Conservation (phyloP, 92 coral and sea anemone species). For the Anthopleura xanthogrammica region DNA sequence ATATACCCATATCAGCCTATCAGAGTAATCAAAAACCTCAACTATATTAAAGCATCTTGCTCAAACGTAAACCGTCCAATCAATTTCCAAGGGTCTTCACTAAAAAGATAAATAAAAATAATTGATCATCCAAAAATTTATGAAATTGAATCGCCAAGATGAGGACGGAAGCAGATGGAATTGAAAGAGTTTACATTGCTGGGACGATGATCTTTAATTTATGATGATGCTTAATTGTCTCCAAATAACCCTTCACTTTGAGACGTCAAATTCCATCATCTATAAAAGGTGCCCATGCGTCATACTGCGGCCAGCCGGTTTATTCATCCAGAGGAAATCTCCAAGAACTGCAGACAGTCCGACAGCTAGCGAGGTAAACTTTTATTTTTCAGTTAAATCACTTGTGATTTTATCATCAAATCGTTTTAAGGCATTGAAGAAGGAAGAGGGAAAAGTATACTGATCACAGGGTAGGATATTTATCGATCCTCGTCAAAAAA, state of each 20-base stretch:
- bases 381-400: not conserved
- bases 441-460: no score
- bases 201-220: conserved; percentile 13
- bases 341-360: not conserved
- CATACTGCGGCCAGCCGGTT: not conserved
- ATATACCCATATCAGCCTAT: not conserved
- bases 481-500: no score
- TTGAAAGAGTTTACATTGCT: conserved; percentile 12
- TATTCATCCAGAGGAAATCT: not conserved
- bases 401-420: not conserved
- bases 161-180: conserved; percentile 25
- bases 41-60: not conserved
- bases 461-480: no score
- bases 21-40: not conserved
- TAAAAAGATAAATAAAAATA: not conserved
- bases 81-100: not conserved
- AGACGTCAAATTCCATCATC: conserved; percentile 5
- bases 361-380: not conserved
- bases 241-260: not conserved
- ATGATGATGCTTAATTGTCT: not conserved
- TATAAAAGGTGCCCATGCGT: conserved; percentile 2
- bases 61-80: not conserved
- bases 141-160: not conserved
- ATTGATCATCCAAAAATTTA: not conserved
- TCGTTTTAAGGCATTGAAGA: not conserved